phyloP scores from a whole-genome alignment of 2,797 vertebrate species.

The Muscicapa striata region DNA sequence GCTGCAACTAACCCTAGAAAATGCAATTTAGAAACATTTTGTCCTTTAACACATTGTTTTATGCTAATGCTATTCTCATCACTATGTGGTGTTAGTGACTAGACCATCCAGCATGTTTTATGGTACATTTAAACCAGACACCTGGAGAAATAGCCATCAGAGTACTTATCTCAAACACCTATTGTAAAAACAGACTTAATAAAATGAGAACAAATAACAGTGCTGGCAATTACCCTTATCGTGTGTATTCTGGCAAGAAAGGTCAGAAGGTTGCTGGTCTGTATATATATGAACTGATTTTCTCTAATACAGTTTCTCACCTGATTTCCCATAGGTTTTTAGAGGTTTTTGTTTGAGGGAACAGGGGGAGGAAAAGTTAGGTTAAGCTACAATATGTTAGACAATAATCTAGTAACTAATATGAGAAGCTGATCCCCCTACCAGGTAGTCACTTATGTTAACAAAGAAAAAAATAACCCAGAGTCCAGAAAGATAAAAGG shows the following conservation, averaged over 20 bases:
- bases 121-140: conserved; percentile 42
- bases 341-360: not conserved
- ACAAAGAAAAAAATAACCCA: not conserved
- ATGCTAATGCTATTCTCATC: not conserved
- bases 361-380: not conserved
- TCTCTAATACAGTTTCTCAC: conserved; percentile 44
- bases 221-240: conserved; percentile 57
- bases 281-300: conserved; percentile 70
- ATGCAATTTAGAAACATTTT: not conserved
- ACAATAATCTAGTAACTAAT: not conserved
- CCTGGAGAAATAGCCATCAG: conserved; percentile 45
- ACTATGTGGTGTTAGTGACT: not conserved
- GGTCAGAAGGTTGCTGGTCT: conserved; percentile 49
- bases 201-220: conserved; percentile 64
- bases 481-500: not conserved
- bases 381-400: not conserved
- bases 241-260: conserved; percentile 32
- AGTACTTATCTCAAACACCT: conserved; percentile 41
- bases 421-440: not conserved
- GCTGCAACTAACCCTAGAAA: not conserved
- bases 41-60: not conserved
- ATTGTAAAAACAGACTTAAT: conserved; percentile 61
- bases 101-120: not conserved
- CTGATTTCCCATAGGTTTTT: conserved; percentile 60
- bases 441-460: not conserved